Base-by-base conservation (phyloP, 2,888 invertebrate species). In the Sminthurides aquaticus region DNA sequence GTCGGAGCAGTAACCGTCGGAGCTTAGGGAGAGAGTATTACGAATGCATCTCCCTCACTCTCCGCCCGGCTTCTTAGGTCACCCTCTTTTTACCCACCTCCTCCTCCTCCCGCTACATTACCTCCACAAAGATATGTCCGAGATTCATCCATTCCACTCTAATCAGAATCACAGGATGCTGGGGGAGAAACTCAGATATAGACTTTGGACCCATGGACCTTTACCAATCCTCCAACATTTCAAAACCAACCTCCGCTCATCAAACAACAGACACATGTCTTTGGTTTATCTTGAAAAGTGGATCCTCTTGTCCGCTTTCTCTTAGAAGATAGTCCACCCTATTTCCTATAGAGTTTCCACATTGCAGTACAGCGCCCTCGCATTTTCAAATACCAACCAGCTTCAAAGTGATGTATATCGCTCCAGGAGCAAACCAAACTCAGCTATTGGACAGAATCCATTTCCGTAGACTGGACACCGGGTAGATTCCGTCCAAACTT, bases 1-100 rank as follows among this genome's bases (percentile, higher is more conserved):
- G 29, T 29, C 27, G 49, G 25, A 22, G 43, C 62, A 52, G 34
- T 55, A 24, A 24, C 49, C 43, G 57, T 65, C 49, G n/a, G n/a
- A n/a, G n/a, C n/a, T n/a, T n/a, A n/a, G n/a, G n/a, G n/a, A n/a
- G n/a, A n/a, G n/a, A n/a, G n/a, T n/a, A n/a, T n/a, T n/a, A n/a
- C n/a, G n/a, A n/a, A n/a, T n/a, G n/a, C n/a, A n/a, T 60, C 60
- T 52, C 60, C 43, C 43, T 48, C 34, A 20, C 8, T 68, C 49
- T 48, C 55, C 57, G 27, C 57, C 24, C 61, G 59, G 57, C 60
- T 60, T 52, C 60, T n/a, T 56, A 24, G 20, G n/a, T 22, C 18
- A 22, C 49, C 28, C 25, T 26, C 11, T 34, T 43, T 20, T 62
- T 25, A 20, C 27, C 56, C 43, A 20, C 26, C 56, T 52, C 48